Base-by-base conservation (phyloP, 2,888 invertebrate genomes). In the Trachelus iudaicus region DNA sequence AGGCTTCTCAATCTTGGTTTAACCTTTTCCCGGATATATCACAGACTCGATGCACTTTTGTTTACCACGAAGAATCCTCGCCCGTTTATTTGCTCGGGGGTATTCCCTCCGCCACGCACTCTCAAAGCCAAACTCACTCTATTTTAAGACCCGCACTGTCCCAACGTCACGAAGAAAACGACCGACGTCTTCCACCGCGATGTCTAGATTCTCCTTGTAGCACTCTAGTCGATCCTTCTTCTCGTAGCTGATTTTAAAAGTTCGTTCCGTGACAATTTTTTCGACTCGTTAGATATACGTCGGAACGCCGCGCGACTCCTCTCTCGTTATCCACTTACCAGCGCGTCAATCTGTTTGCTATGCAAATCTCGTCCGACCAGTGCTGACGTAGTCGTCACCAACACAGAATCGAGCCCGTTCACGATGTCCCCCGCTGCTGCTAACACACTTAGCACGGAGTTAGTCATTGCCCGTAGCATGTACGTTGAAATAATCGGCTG, bases 291-390 rank as follows among this genome's bases (percentile, higher is more conserved):
- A 23, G 2, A 56, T 9, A 56, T 77, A 31, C 76, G 73, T 23
- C 30, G 40, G 37, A 56, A 69, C 75, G 69, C 73, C 77, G 74
- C 78, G 34, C 74, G 37, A 81, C 84, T 84, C 81, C 82, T 85
- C 83, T 86, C 87, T 89, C 86, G 88, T 89, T 90, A 90, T 89
- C 88, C 89, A 89, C 90, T 90, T 89, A 87, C 84, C 81, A 88
- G 84, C 86, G 87, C 89, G 89, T 89, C 89, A 89, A 90, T 90
- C 90, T 88, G 89, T 89, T 90, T 90, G 90, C 90, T 87, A 90
- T 90, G 90, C 90, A 89, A 90, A 90, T 90, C 89, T 86, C 87
- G 88, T 89, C 87, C 85, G 86, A 88, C 86, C 87, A 85, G 85
- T 86, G 89, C 88, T 89, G 90, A 90, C 89, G 89, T 87, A 87